Percentiles rank a stretch among this genome's conserved stretches.
These are phyloP conservation scores for Herpailurus yagouaroundi DNA, from an alignment of 2,113 vertebrate species.

Conservation along the genomic window DNA sequence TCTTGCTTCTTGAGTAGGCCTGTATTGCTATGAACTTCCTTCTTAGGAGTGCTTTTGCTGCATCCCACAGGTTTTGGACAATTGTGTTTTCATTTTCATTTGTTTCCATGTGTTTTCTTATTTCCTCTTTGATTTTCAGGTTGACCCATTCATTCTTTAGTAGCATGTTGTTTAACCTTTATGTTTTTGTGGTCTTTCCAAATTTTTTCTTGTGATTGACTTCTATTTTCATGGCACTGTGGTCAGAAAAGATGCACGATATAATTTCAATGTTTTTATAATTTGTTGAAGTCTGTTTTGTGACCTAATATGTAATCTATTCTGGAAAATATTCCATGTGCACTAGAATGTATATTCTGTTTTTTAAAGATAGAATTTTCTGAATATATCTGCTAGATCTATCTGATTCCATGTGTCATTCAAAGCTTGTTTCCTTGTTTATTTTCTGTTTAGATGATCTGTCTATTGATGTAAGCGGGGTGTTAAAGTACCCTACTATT, in stretches of 20 bases:
- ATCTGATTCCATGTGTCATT: background rate
- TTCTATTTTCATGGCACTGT: background rate
- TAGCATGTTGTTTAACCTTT: background rate
- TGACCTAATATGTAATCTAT: background rate
- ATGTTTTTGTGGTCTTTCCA: background rate
- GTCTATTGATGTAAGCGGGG: background rate
- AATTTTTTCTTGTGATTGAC: background rate
- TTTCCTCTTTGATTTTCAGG: background rate
- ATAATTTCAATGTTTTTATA: background rate
- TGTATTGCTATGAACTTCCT: background rate
- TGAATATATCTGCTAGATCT: background rate
- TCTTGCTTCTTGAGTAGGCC: background rate
- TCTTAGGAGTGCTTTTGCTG: background rate
- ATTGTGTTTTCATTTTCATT: background rate
- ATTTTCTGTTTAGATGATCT: background rate
- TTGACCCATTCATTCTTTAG: background rate
- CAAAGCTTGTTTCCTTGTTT: background rate
- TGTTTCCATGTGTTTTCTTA: background rate
- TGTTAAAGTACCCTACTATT: background rate
- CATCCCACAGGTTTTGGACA: background rate
- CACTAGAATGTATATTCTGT: background rate
- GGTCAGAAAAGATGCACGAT: background rate
- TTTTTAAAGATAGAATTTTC: background rate
- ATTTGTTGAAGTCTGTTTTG: background rate
- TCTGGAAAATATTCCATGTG: background rate